Evolutionary conservation across 2,797 vertebrate species (phyloP).

Genomic region (Poecilia picta): DNA sequence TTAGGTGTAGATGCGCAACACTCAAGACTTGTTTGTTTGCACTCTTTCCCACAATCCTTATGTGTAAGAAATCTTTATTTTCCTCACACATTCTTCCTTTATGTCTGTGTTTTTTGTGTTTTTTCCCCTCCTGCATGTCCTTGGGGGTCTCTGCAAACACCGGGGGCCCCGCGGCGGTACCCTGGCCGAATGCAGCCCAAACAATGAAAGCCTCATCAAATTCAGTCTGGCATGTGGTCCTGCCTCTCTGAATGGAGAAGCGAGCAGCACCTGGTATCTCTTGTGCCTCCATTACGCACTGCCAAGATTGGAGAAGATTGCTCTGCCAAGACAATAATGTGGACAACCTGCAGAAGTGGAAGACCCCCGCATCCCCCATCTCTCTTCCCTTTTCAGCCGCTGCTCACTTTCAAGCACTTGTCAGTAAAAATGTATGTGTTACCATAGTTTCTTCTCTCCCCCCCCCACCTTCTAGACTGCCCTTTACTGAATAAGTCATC

Average conservation of each 20-base stretch:
- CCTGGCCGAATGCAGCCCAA: constrained; percentile 46
- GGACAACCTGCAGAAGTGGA: constrained; percentile 68
- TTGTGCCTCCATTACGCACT: constrained; percentile 64
- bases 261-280: constrained; percentile 73
- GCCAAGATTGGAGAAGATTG: constrained; percentile 78
- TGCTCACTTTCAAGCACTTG: constrained; percentile 36
- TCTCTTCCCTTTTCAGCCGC: constrained; percentile 26
- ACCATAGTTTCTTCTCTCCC: constrained; percentile 22
- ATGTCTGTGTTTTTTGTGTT: neutral
- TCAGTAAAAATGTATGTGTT: constrained; percentile 42
- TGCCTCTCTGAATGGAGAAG: constrained; percentile 61
- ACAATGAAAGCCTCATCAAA: constrained; percentile 72
- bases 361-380: constrained; percentile 29
- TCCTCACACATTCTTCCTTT: constrained; percentile 15
- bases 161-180: constrained; percentile 21
- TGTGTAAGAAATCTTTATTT: constrained; percentile 14
- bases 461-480: constrained; percentile 15
- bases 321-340: constrained; percentile 76
- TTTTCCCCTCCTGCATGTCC: constrained; percentile 12
- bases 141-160: constrained; percentile 45
- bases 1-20: neutral
- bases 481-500: constrained; percentile 74
- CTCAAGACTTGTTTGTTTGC: neutral
- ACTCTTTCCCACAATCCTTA: neutral
- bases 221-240: constrained; percentile 67